Evolutionary conservation across 2,113 vertebrate genomes (phyloP).

Genomic region (Nymphicus hollandicus): DNA sequence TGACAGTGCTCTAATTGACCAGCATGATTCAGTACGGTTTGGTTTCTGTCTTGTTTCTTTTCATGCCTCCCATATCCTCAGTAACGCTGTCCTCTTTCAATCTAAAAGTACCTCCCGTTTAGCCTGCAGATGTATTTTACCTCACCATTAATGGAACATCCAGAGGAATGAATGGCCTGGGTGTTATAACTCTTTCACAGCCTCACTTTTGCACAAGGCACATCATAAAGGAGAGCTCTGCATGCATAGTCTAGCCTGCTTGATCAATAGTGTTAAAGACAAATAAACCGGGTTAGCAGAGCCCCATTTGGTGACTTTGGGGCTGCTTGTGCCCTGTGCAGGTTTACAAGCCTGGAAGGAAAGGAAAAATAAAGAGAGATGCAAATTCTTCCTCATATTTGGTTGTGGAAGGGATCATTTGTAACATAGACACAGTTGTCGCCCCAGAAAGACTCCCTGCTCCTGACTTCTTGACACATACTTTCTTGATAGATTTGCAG

Average conservation of each 20-base stretch:
- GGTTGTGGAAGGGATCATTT: background rate
- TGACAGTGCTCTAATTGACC: background rate
- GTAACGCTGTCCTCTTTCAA: background rate
- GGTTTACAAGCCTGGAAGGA: background rate
- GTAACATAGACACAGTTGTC: background rate
- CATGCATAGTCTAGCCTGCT: background rate
- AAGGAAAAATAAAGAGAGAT: background rate
- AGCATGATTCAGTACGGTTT: background rate
- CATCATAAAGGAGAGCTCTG: background rate
- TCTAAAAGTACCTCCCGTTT: background rate
- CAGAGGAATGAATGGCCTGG: background rate
- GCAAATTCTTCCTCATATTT: background rate
- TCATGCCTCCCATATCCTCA: background rate
- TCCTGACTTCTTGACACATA: background rate
- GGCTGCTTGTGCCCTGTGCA: background rate
- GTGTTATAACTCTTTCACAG: background rate
- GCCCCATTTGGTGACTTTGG: background rate
- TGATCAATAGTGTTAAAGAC: background rate
- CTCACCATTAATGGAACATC: background rate
- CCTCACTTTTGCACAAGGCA: background rate
- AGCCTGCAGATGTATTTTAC: background rate
- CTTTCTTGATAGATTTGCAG: background rate
- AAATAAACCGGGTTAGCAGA: background rate
- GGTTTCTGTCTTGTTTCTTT: constrained; percentile 10
- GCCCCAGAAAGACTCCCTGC: background rate